A percentile compares a stretch with the other conserved stretches of the same genome.
These are phyloP conservation scores for Coreius guichenoti DNA, from an alignment of 2,797 vertebrate species.

Conservation along the genomic window DNA sequence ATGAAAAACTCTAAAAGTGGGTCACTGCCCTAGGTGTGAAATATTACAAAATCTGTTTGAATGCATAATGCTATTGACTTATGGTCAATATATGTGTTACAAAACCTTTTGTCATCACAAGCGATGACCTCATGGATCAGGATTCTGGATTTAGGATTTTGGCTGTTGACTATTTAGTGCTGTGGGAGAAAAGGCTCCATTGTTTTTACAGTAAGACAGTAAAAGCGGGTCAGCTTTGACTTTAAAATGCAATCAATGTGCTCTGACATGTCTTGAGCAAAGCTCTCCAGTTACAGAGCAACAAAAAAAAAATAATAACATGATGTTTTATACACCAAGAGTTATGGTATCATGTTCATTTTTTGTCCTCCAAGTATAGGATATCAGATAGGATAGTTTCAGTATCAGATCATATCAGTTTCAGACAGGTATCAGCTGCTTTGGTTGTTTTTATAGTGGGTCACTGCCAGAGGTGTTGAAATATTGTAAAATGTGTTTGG, in stretches of 20 bases:
- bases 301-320: not conserved
- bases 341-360: not conserved
- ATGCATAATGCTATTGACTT: not conserved
- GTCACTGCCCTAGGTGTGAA: not conserved
- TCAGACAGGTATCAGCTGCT: not conserved
- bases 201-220: not conserved
- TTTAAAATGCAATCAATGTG: not conserved
- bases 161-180: not conserved
- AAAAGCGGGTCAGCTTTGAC: not conserved
- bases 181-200: not conserved
- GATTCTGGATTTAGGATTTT: slow-evolving; percentile 5
- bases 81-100: not conserved
- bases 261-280: not conserved
- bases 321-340: not conserved
- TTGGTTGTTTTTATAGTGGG: not conserved
- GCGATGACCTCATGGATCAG: not conserved
- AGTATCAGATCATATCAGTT: not conserved
- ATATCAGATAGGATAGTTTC: not conserved
- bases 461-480: not conserved
- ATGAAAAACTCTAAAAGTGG: not conserved
- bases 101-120: not conserved
- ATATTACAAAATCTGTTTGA: not conserved
- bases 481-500: not conserved
- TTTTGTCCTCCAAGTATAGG: not conserved
- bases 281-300: not conserved